These are phyloP conservation scores for Tricholauxania praeusta DNA, from an alignment of 2,888 invertebrate species.

Conservation along the genomic window DNA sequence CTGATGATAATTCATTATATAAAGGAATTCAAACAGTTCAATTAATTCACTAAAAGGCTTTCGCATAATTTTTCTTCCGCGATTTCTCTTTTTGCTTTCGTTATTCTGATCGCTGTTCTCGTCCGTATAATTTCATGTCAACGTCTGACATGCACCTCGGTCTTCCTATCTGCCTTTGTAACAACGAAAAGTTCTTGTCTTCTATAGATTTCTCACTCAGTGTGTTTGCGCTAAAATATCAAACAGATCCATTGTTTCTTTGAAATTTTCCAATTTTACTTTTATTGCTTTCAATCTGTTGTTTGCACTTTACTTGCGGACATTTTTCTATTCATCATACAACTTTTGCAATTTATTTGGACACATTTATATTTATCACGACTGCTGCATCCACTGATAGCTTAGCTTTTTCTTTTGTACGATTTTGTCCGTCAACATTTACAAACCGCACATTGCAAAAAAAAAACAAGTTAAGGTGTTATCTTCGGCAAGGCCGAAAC, in stretches of 20 bases:
- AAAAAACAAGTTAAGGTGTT: too few species aligned
- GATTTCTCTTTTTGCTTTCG: not conserved
- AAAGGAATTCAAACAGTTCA: too few species aligned
- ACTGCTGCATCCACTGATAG: not conserved
- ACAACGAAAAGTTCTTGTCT: slow-evolving; percentile 21
- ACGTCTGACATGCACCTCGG: slow-evolving; percentile 19
- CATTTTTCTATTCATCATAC: not conserved
- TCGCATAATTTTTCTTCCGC: too few species aligned
- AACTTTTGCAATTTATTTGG: slow-evolving; percentile 13
- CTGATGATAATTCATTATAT: not conserved
- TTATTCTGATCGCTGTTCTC: not conserved
- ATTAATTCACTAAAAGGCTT: too few species aligned
- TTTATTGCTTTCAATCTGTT: slow-evolving; percentile 3
- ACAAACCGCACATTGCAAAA: slow-evolving; percentile 28
- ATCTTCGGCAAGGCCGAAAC: too few species aligned
- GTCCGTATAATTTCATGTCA: slow-evolving; percentile 23
- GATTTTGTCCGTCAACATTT: slow-evolving; percentile 5
- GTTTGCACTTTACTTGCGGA: not conserved
- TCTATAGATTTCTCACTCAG: slow-evolving; percentile 10
- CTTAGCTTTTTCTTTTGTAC: not conserved
- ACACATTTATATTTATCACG: slow-evolving; percentile 18
- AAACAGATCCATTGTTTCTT: slow-evolving; percentile 7
- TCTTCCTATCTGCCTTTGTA: slow-evolving; percentile 25
- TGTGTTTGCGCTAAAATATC: too few species aligned
- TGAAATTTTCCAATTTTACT: slow-evolving; percentile 3